Evolutionary conservation across 2,888 invertebrate species (phyloP), one percentile per base, ranked within the genome.

Genomic region (Pristionchus exspectatus): DNA sequence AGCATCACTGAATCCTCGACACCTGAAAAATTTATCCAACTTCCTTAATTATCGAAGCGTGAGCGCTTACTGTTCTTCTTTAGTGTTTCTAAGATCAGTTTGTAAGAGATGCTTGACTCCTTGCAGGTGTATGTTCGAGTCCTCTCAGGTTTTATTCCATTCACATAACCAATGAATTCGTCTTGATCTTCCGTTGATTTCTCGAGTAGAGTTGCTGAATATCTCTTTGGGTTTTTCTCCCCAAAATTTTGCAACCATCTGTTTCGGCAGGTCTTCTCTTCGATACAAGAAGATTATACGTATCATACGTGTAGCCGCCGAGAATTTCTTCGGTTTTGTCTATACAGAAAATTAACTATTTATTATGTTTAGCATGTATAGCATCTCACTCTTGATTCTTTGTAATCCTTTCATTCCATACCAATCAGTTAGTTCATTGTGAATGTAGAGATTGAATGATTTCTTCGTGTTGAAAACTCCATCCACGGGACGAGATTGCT

Each of bases 371-470:
- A n/a, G n/a, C n/a, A n/a, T n/a, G n/a, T n/a, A n/a, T 33, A 4
- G 33, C 33, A 24, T 33, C 30, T 16, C 10, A 72, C 87, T 63
- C 56, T 74, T 0, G 7, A 88, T 38, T 30, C 74, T 56, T 14
- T 50, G 4, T 33, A 54, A 21, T 10, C 21, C 72, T 12, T 1
- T 21, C 63, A 56, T 27, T 21, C 87, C 74, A 33, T 88, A 74
- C 50, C 50, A 88, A 33, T 74, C 87, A 16, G 74, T 72, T 30
- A 88, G 50, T 54, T 72, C 87, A 44, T 56, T 88, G 16, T 88
- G 74, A 33, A 88, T 88, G 87, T 56, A 88, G 18, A 88, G 72
- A 63, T 88, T 88, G 87, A 88, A 88, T 7, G 87, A 74, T 9
- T 44, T 44, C 30, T 74, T 72, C 0, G 74, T 56, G 10, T 72